Conservation (phyloP, 1,140 invertebrate species). For the Nymphalis io region DNA sequence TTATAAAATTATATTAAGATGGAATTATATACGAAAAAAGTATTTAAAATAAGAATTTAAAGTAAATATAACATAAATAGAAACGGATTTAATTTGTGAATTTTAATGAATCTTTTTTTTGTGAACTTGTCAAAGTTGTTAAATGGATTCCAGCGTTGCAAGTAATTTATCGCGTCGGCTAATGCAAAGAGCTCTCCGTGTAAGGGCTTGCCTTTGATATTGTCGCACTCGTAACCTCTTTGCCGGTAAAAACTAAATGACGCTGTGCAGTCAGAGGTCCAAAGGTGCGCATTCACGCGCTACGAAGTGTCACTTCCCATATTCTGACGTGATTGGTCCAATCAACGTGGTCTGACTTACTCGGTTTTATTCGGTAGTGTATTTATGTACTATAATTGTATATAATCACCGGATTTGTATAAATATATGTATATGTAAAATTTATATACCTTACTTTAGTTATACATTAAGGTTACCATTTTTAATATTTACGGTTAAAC, state of each 20-base stretch:
- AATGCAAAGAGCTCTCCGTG: slow-evolving; percentile 51
- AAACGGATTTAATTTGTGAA: neutral
- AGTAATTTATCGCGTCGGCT: slow-evolving; percentile 53
- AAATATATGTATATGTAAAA: too few relatives aligned
- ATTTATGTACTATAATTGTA: neutral
- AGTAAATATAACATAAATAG: neutral
- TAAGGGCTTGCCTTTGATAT: slow-evolving; percentile 48
- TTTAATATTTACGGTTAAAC: too few relatives aligned
- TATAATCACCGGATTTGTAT: too few relatives aligned
- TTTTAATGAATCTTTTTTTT: neutral
- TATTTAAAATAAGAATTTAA: neutral
- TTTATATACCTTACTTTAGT: too few relatives aligned
- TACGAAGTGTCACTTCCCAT: slow-evolving; percentile 8
- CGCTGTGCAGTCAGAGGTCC: slow-evolving; percentile 43
- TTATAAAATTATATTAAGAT: too few relatives aligned
- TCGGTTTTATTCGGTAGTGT: neutral
- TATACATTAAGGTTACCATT: too few relatives aligned
- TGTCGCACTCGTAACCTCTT: slow-evolving; percentile 41
- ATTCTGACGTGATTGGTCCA: slow-evolving; percentile 3
- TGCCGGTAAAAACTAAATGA: slow-evolving; percentile 51
- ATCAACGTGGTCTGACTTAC: neutral
- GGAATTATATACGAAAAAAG: too few relatives aligned
- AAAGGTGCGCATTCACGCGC: slow-evolving; percentile 43
- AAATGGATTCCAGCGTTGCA: slow-evolving; percentile 13
- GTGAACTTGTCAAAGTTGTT: neutral